Evolutionary conservation across 2,888 invertebrate genomes (phyloP), one percentile per base, ranked within the genome.

Genomic region (Melanotus villosus): DNA sequence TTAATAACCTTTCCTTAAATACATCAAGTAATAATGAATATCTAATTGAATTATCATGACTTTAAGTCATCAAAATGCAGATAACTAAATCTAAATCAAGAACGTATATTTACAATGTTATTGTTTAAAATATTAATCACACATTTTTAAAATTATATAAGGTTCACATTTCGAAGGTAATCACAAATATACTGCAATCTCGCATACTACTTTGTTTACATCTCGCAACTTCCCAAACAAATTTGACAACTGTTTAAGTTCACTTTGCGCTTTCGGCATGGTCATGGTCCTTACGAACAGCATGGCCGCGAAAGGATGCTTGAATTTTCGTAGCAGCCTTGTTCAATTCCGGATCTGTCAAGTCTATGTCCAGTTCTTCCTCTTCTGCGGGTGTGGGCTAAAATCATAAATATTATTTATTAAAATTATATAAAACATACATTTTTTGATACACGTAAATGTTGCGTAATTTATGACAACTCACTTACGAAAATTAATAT

Each of bases 291-390:
- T 93, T 94, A 86, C 95, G 94, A 64, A 91, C 93, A 87, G 94
- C 93, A 86, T 95, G 95, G 70, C 95, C 95, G 74, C 96, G 91
- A 91, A 96, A 96, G 54, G 95, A 94, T 63, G 96, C 95, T 83
- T 96, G 96, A 74, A 96, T 96, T 87, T 95, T 96, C 70, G 94
- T 94, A 23, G 96, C 96, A 0, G 96, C 96, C 83, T 94, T 94
- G 85, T 94, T 92, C 79, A 96, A 86, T 77, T 95, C 93, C 14
- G 95, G 95, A 86, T 96, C 96, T 73, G 91, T 88, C 74, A 95
- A 88, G 85, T 96, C 95, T 76, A 96, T 93, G 82, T 94, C 93
- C 84, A 94, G 88, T 81, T 95, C 93, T 81, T 95, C 93, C 18
- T 59, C 65, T 38, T 65, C 69, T 12, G 59, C 59, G 6, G 62